Conservation (phyloP, 2,113 vertebrate species). For the Tenrec ecaudatus region DNA sequence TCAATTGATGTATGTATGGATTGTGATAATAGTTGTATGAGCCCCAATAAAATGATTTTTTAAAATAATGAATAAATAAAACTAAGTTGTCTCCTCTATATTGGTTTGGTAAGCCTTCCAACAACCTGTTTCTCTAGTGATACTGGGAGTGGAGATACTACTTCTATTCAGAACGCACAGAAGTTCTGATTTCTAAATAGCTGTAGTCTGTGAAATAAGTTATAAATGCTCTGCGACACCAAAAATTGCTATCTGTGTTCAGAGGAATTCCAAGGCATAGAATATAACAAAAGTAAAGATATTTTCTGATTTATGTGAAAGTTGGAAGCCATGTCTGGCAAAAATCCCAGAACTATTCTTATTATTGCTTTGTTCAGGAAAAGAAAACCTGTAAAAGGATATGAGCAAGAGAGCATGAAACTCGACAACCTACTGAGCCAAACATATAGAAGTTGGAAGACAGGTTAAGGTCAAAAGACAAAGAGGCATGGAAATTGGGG, state of each 20-base stretch:
- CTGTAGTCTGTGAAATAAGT: constrained; percentile 35
- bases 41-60: too few relatives aligned
- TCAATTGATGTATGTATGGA: too few relatives aligned
- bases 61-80: too few relatives aligned
- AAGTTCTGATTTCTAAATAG: constrained; percentile 47
- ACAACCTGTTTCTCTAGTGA: constrained; percentile 30
- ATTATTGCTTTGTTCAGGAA: constrained; percentile 69
- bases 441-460: constrained; percentile 38
- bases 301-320: constrained; percentile 64
- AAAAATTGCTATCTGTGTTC: constrained; percentile 57
- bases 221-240: constrained; percentile 37
- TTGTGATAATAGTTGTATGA: too few relatives aligned
- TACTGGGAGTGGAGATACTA: not conserved
- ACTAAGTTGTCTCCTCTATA: not conserved
- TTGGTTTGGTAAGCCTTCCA: constrained; percentile 51
- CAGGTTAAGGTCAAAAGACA: constrained; percentile 75
- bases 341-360: constrained; percentile 74
- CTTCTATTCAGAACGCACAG: constrained; percentile 60
- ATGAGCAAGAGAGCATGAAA: constrained; percentile 68
- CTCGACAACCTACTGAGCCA: constrained; percentile 61
- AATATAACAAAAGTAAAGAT: constrained; percentile 53
- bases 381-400: constrained; percentile 39
- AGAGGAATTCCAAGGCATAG: constrained; percentile 41
- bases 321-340: constrained; percentile 64
- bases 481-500: constrained; percentile 51